Conservation (phyloP, 2,888 invertebrate genomes). For the Dicranocentrus wangi region DNA sequence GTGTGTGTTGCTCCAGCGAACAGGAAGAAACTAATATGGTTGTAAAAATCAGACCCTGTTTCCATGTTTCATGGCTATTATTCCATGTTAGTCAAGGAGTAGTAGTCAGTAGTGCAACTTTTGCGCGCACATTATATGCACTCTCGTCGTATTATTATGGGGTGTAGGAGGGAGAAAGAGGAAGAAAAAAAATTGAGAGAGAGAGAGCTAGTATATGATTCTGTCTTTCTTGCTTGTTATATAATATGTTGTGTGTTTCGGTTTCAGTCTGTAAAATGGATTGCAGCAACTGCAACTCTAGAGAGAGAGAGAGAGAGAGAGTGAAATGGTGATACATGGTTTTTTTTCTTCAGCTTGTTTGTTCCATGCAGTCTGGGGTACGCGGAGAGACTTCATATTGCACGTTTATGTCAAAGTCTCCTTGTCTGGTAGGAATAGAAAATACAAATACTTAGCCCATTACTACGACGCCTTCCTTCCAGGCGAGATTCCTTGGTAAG, state of each 20-base stretch:
- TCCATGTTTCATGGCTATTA: constrained; percentile 37
- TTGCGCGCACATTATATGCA: constrained; percentile 1
- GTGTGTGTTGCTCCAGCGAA: not conserved
- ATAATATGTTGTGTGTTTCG: constrained; percentile 1
- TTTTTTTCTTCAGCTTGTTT: constrained; percentile 46
- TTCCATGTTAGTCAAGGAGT: constrained; percentile 24
- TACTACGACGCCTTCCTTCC: constrained; percentile 14
- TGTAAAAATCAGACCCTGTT: constrained; percentile 61
- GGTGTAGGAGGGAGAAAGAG: not conserved
- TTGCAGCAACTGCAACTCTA: constrained; percentile 61
- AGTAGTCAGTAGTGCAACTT: constrained; percentile 6
- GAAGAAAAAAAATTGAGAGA: not conserved
- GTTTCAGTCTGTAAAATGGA: constrained; percentile 45
- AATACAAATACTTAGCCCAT: constrained; percentile 41
- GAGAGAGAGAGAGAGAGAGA: constrained; percentile 8
- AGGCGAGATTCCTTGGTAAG: constrained; percentile 48
- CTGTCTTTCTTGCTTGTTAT: not conserved
- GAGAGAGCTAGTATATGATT: not conserved
- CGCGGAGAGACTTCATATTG: constrained; percentile 57
- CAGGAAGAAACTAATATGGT: constrained; percentile 57
- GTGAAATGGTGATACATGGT: constrained; percentile 37
- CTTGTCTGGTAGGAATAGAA: constrained; percentile 31
- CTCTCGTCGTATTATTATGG: not conserved
- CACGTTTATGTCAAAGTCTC: constrained; percentile 60
- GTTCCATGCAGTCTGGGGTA: constrained; percentile 31